Evolutionary conservation across 2,113 vertebrate genomes (phyloP).

Genomic region (Oreocharis arfaki): DNA sequence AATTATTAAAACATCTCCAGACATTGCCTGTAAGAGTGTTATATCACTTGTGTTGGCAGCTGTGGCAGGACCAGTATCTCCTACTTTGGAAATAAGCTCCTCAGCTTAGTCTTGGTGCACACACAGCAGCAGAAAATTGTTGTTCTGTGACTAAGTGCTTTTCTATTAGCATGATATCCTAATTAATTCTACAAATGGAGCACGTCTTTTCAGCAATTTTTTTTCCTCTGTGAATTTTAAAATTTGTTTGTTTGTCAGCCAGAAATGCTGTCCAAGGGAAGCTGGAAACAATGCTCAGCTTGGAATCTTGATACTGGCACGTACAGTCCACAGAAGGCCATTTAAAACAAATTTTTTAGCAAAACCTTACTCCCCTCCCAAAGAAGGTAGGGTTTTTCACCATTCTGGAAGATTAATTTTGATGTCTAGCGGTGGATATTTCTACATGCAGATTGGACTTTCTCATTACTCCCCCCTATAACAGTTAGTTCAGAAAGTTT

Average conservation of each 20-base stretch:
- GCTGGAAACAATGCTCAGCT: background rate
- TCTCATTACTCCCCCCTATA: background rate
- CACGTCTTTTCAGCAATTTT: background rate
- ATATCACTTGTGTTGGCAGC: slow-evolving; percentile 38
- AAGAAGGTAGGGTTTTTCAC: background rate
- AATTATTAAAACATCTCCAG: slow-evolving; percentile 51
- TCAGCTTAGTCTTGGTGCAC: slow-evolving; percentile 34
- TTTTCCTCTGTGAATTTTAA: background rate
- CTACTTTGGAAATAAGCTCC: slow-evolving; percentile 53
- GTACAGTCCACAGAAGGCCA: background rate
- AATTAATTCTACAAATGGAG: slow-evolving; percentile 43
- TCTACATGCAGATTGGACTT: background rate
- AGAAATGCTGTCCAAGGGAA: background rate
- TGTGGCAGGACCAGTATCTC: slow-evolving; percentile 50
- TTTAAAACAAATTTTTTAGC: background rate
- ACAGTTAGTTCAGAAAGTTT: background rate
- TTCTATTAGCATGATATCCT: slow-evolving; percentile 52
- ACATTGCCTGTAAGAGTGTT: slow-evolving; percentile 38
- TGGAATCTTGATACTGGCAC: background rate
- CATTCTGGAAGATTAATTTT: background rate
- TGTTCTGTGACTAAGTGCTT: slow-evolving; percentile 46
- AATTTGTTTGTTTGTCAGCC: slow-evolving; percentile 3
- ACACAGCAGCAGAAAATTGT: slow-evolving; percentile 48
- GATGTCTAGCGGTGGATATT: background rate
- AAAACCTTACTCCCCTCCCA: background rate